Percentiles rank a stretch among this genome's conserved stretches.
phyloP scores from a whole-genome alignment of 2,113 vertebrate genomes.

The Lipophrys pholis region DNA sequence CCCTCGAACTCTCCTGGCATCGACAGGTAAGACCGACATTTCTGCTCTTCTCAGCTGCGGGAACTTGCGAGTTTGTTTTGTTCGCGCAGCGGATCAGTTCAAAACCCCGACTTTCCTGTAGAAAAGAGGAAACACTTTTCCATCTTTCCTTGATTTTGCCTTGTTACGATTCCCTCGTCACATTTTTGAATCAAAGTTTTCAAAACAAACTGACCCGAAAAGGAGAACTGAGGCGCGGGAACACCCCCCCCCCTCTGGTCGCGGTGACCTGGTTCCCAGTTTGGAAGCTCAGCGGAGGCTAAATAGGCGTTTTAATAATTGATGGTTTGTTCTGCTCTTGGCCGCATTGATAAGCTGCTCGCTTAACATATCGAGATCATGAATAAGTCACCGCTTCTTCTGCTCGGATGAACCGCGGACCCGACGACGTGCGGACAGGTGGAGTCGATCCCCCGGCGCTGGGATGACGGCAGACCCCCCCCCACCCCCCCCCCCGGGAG shows the following conservation, averaged over 20 bases:
- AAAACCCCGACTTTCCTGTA: no score
- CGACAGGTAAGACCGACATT: constrained; percentile 62
- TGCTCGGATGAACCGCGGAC: no score
- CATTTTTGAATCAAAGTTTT: not conserved
- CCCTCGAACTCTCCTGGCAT: constrained; percentile 6
- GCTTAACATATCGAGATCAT: constrained; percentile 39
- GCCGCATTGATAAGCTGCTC: constrained; percentile 42
- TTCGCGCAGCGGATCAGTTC: no score
- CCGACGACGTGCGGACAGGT: no score
- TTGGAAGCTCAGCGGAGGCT: not conserved
- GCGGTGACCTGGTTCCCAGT: constrained; percentile 14
- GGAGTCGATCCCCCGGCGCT: no score
- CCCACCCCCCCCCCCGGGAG: constrained; percentile 13
- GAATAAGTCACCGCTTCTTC: constrained; percentile 26
- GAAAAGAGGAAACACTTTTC: no score
- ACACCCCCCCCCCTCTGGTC: not conserved
- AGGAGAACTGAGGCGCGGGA: constrained; percentile 7
- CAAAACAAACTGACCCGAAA: constrained; percentile 10
- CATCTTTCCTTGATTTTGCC: no score
- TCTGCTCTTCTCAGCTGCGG: no score
- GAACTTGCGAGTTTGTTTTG: no score
- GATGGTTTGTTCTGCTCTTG: constrained; percentile 26
- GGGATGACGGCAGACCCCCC: no score
- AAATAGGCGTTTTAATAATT: constrained; percentile 60
- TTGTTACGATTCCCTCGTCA: no score